Evolutionary conservation across 2,797 vertebrate genomes (phyloP).

Genomic region (Centroberyx gerrardi): DNA sequence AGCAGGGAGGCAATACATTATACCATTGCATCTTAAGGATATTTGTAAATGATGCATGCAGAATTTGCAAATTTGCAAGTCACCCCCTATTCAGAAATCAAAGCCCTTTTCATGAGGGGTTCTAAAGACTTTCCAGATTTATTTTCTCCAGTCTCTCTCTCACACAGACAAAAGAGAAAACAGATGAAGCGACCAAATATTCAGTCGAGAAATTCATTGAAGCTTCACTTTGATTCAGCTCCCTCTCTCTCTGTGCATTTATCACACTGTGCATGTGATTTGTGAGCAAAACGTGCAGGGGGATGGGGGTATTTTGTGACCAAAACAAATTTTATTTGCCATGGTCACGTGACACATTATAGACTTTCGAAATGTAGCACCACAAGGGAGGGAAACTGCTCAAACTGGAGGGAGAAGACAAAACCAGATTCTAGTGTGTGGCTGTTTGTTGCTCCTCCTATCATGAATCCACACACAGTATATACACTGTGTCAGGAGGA

Average conservation of each 20-base stretch:
- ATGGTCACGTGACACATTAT: conserved; percentile 65
- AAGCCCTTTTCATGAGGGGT: conserved; percentile 27
- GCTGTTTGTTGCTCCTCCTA: conserved; percentile 74
- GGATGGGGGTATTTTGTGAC: conserved; percentile 49
- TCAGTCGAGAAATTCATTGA: conserved; percentile 28
- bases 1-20: conserved; percentile 17
- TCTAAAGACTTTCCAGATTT: conserved; percentile 14
- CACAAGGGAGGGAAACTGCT: conserved; percentile 61
- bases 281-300: conserved; percentile 39
- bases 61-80: conserved; percentile 7
- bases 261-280: conserved; percentile 37
- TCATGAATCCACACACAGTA: conserved; percentile 71
- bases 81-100: conserved; percentile 7
- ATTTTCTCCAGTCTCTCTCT: conserved; percentile 1
- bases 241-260: conserved; percentile 34
- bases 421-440: conserved; percentile 62
- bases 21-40: not conserved
- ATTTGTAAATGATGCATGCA: conserved; percentile 25
- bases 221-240: conserved; percentile 40
- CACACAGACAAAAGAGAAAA: conserved; percentile 2
- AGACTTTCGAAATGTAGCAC: conserved; percentile 68
- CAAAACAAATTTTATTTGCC: conserved; percentile 74
- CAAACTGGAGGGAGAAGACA: conserved; percentile 56
- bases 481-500: conserved; percentile 67
- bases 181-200: conserved; percentile 14